Evolutionary conservation across 2,113 vertebrate genomes (phyloP), one percentile per base, ranked within the genome.

Genomic region (Paramormyrops kingsleyae): DNA sequence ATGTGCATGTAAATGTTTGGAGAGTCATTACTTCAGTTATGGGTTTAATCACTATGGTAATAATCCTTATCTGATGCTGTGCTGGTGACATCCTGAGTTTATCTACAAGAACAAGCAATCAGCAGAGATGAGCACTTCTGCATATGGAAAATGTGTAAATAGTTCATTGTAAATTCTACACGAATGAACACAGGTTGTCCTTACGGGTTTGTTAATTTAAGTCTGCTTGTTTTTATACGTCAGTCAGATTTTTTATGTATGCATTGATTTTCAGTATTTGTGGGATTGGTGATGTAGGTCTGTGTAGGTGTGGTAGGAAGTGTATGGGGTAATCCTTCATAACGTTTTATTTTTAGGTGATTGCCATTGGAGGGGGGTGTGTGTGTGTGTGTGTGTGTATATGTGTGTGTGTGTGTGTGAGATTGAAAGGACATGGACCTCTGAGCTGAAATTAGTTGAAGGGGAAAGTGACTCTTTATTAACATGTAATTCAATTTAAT

Each of bases 71-170:
- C n/a, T 89, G 27, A 77, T 53, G 27, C 88, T 80, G 17, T 44
- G 50, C 27, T 42, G 50, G 49, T 52, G 10, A 24, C 7, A 83
- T 80, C 74, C 12, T 19, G 46, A 89, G 50, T 83, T 56, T 10
- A 59, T 42, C 66, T 80, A 46, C 27, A 88, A 52, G 66, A 88
- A 88, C 62, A 88, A 66, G 44, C 42, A 88, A 47, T 49, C 46
- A 5, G 47, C 83, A 77, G 27, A 77, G 66, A 35, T 88, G 5
- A 88, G 88, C 62, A 77, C 66, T 80, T 77, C 35, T 88, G 46
- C 66, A 88, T 31, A 77, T 31, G 44, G 3, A 88, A 35, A 39
- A 13, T 49, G 24, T 87, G 66, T 88, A 80, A 80, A 88, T 88
- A 80, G 88, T 77, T 74, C 66, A 50, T 27, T 17, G 47, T 47